Base-by-base conservation (phyloP, 2,888 invertebrate genomes). In the Pristionchus mayeri region DNA sequence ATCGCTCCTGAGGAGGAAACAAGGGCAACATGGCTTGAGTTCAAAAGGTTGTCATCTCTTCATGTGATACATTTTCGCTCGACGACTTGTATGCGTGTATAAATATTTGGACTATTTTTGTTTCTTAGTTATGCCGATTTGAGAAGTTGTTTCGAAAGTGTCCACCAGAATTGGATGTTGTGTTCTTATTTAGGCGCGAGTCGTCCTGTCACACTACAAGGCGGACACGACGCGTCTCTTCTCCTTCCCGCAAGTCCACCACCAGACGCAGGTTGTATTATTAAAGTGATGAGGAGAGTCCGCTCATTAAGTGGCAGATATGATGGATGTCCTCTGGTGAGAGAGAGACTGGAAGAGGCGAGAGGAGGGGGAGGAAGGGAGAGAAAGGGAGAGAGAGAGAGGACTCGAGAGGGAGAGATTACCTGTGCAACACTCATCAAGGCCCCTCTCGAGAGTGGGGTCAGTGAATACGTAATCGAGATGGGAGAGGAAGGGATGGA, bases 211-310 rank as follows among this genome's bases (percentile, higher is more conserved):
- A 9, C 40, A n/a, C 7, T 54, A 54, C n/a, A 44, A 40, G 71
- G n/a, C n/a, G 37, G 63, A 63, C 63, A 63, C 63, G 63, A 63
- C 30, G 44, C 13, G 44, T 44, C 44, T 44, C 63, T 18, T 30
- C 40, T 30, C 76, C n/a, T 50, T 50, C 76, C 76, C 76, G 76
- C 76, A 76, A 76, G 50, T 50, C 50, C 48, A 44, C 50, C 48
- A 44, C 21, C 63, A 82, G 81, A 21, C 81, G 54, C 81, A 63
- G 81, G 81, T 82, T 82, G 81, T 82, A 82, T 82, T 82, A 82
- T 82, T 82, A 82, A 82, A 82, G 81, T 82, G 81, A 80, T 80
- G 80, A 80, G 57, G 80, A 80, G 54, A 37, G 30, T 37, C 27
- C 13, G 11, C 80, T 80, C 40, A 80, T 80, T 40, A 80, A 27